These are phyloP conservation scores for Drosophila neonasuta DNA, from an alignment of 2,888 invertebrate species.

Conservation along the genomic window DNA sequence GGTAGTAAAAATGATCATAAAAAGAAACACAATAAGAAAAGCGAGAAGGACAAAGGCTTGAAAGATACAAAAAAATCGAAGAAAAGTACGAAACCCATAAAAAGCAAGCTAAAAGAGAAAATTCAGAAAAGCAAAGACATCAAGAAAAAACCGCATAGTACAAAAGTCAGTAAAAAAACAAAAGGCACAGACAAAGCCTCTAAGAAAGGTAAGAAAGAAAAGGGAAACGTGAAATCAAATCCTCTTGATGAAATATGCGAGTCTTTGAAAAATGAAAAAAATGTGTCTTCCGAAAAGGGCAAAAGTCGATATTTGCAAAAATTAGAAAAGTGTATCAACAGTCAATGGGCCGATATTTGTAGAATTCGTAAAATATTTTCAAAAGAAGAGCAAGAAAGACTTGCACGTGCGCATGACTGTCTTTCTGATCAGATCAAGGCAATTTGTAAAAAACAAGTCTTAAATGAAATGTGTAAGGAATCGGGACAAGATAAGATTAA, in stretches of 20 bases:
- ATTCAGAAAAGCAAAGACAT: neutral
- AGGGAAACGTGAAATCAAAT: neutral
- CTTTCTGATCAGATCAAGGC: conserved; percentile 6
- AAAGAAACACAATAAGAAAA: neutral
- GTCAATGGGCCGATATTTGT: conserved; percentile 19
- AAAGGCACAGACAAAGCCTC: neutral
- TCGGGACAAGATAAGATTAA: conserved; percentile 14
- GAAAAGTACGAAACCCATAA: neutral
- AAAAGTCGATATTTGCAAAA: conserved; percentile 10
- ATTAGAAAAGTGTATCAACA: conserved; percentile 19
- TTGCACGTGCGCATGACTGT: neutral
- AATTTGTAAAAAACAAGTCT: conserved; percentile 14
- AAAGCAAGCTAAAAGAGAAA: neutral
- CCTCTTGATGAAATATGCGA: conserved; percentile 10
- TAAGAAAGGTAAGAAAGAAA: neutral
- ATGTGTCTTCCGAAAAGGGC: neutral
- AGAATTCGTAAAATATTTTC: conserved; percentile 14
- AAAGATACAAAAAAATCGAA: neutral
- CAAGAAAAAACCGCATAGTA: neutral
- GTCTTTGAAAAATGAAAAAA: neutral
- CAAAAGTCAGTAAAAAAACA: neutral
- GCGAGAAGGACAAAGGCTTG: neutral
- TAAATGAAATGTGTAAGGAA: conserved; percentile 14
- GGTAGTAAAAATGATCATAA: neutral
- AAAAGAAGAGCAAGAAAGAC: conserved; percentile 14